Evolutionary conservation across 35 echinoderm and acorn worm species (phyloP).

Genomic region (Apostichopus parvimensis): DNA sequence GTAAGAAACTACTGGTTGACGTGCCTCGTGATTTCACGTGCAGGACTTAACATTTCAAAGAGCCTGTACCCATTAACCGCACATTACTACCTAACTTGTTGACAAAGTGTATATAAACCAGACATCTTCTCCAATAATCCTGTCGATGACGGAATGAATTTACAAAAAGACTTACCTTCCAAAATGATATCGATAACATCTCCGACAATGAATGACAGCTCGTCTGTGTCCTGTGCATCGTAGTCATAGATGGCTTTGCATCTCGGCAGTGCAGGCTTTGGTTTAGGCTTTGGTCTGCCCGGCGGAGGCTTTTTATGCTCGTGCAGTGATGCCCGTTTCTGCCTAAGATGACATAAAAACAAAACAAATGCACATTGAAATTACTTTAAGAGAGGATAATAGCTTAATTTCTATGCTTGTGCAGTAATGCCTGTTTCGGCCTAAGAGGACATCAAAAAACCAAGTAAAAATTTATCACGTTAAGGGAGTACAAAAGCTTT

Average conservation of each 20-base stretch:
- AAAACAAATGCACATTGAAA: not conserved
- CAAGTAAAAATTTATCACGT: too few relatives aligned
- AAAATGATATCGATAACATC: conserved; percentile 82
- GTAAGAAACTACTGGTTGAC: too few relatives aligned
- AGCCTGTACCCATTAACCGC: too few relatives aligned
- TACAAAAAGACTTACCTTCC: conserved; percentile 72
- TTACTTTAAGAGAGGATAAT: too few relatives aligned
- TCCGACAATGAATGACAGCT: conserved; percentile 70
- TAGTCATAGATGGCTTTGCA: conserved; percentile 79
- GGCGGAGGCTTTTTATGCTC: conserved; percentile 39
- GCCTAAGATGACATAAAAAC: conserved; percentile 10
- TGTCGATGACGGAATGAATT: not conserved
- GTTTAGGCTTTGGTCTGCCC: conserved; percentile 56
- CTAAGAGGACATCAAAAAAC: conserved; percentile 6
- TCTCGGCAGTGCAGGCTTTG: conserved; percentile 59
- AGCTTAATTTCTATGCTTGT: conserved; percentile 24
- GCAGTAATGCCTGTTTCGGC: not conserved
- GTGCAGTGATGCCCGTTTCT: conserved; percentile 58
- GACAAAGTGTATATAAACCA: too few relatives aligned
- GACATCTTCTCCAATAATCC: not conserved
- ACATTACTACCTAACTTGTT: too few relatives aligned
- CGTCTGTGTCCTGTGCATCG: conserved; percentile 86
- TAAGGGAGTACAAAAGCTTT: too few relatives aligned
- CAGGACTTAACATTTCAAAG: too few relatives aligned
- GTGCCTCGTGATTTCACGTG: too few relatives aligned